Conservation (phyloP, 1,140 invertebrate species). For the Sycophila sp. region DNA sequence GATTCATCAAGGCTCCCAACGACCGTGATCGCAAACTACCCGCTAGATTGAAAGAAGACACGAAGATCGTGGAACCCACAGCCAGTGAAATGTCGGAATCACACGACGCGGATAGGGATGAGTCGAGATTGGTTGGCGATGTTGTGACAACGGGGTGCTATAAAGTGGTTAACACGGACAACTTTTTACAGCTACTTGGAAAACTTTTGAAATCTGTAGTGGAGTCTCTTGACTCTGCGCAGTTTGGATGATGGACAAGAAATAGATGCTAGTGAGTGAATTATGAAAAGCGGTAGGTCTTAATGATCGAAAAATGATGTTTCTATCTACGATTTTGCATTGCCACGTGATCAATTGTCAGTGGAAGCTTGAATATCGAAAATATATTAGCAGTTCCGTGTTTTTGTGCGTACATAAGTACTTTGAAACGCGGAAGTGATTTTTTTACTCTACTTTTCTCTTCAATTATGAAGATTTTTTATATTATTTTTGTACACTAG, state of each 20-base stretch:
- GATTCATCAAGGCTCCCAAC: constrained; percentile 47
- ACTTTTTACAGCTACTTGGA: constrained; percentile 57
- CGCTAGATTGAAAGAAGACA: constrained; percentile 51
- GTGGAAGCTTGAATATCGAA: too few species aligned
- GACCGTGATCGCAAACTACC: constrained; percentile 40
- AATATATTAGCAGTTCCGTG: too few species aligned
- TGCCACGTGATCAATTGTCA: too few species aligned
- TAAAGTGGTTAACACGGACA: constrained; percentile 45
- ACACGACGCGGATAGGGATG: constrained; percentile 4
- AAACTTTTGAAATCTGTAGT: constrained; percentile 61
- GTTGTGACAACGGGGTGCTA: constrained; percentile 59
- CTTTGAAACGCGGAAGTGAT: too few species aligned
- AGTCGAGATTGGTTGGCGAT: constrained; percentile 40
- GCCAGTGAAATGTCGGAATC: constrained; percentile 3
- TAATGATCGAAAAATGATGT: too few species aligned
- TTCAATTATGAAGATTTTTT: too few species aligned
- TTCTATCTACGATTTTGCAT: too few species aligned
- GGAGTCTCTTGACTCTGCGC: constrained; percentile 59
- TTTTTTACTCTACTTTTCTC: too few species aligned
- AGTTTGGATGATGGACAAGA: constrained; percentile 50
- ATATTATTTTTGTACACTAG: too few species aligned
- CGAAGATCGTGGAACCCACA: constrained; percentile 34
- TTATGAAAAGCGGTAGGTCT: too few species aligned
- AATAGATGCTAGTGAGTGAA: too few species aligned
- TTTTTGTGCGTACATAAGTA: too few species aligned